A percentile compares a stretch with the other conserved stretches of the same genome.
Evolutionary conservation across 2,113 vertebrate genomes (phyloP).

Genomic region (Aldabrachelys gigantea): DNA sequence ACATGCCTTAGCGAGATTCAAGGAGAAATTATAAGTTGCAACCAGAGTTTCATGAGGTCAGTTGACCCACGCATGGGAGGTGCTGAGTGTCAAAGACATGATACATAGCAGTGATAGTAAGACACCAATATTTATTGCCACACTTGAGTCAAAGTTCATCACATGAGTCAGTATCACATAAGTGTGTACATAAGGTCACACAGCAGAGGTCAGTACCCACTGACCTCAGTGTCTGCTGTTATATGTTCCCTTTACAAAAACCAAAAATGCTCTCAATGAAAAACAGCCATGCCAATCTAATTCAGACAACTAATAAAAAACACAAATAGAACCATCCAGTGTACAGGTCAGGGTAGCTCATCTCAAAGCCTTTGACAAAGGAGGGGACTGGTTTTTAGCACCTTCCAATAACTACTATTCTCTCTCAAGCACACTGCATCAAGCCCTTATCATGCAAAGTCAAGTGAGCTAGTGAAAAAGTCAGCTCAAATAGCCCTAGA

Average conservation of each 20-base stretch:
- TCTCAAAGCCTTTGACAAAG: background rate
- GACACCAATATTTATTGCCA: background rate
- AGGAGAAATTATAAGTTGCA: background rate
- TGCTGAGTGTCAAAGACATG: background rate
- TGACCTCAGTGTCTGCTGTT: background rate
- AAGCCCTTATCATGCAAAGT: background rate
- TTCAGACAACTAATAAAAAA: background rate
- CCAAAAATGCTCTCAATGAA: background rate
- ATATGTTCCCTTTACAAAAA: background rate
- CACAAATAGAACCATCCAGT: background rate
- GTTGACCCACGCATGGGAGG: background rate
- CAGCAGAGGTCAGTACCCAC: background rate
- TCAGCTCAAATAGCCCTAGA: background rate
- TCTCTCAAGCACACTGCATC: background rate
- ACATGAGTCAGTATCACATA: background rate
- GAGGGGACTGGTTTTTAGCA: background rate
- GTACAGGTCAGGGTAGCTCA: background rate
- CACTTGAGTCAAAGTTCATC: background rate
- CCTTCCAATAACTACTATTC: background rate
- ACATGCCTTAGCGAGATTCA: too few species aligned
- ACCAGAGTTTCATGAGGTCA: background rate
- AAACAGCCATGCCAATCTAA: accelerated
- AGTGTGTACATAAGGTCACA: background rate
- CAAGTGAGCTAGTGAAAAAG: background rate
- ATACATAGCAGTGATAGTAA: background rate